These are phyloP conservation scores for Cerastis leucographa DNA, from an alignment of 2,888 invertebrate species.

Conservation along the genomic window DNA sequence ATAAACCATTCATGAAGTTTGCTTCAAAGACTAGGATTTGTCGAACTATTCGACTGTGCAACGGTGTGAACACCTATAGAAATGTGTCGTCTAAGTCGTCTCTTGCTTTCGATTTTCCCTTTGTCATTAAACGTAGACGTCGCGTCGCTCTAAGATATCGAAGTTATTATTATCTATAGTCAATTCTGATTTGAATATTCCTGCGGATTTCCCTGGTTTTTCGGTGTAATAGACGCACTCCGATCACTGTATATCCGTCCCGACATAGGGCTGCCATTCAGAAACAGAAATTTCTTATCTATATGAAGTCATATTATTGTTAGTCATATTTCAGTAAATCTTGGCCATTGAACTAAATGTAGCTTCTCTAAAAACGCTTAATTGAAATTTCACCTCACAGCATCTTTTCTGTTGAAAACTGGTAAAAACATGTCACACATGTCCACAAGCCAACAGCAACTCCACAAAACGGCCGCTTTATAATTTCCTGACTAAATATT, in stretches of 20 bases:
- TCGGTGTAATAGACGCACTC: background rate
- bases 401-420: slow-evolving; percentile 17
- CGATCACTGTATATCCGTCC: background rate
- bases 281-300: background rate
- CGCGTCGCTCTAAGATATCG: background rate
- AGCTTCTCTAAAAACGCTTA: background rate
- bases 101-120: slow-evolving; percentile 5
- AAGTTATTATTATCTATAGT: background rate
- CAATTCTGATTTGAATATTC: background rate
- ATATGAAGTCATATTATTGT: background rate
- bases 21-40: slow-evolving; percentile 12
- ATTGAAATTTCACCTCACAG: slow-evolving; percentile 4
- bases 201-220: background rate
- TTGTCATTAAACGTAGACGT: background rate
- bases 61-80: background rate
- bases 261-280: background rate
- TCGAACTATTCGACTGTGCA: background rate
- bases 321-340: background rate
- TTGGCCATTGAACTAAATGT: background rate
- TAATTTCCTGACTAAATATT: background rate
- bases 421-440: background rate
- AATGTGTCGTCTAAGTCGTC: background rate
- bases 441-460: background rate
- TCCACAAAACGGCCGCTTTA: slow-evolving; percentile 12
- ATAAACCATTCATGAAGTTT: slow-evolving; percentile 31